Evolutionary conservation across 2,113 vertebrate species (phyloP), one percentile per base, ranked within the genome.

Genomic region (Dryoscopus gambensis): DNA sequence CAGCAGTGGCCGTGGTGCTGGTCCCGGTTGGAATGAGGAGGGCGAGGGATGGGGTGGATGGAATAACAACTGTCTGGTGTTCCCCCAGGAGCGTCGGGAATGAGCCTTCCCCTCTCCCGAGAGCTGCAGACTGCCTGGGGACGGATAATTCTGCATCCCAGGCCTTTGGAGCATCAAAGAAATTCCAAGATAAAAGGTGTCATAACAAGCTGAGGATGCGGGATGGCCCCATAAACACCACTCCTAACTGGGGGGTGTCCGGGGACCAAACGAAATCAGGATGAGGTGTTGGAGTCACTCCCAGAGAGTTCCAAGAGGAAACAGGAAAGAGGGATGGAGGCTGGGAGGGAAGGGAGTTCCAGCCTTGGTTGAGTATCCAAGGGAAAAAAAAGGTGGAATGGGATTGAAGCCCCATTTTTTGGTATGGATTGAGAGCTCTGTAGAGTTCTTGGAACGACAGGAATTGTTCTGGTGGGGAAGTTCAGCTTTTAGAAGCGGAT

Each of bases 1-100:
- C 91, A 96, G 94, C 90, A 94, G 96, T 64, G 89, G 96, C 87
- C 44, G 52, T 64, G 93, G 81, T 92, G 90, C 86, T 94, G 89
- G 35, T 92, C 68, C 65, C 80, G 68, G 47, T 15, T 82, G 92
- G 80, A 89, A 89, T 68, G 77, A 84, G 88, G 40, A 75, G 60
- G 87, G 52, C 37, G 81, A 95, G 68, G 78, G 59, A 90, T 88
- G 84, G 5, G 6, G 78, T 75, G 84, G 86, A 62, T 95, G 92
- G 87, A 91, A 83, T 52, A 81, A 82, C 37, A 93, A 93, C 60
- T 46, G 83, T 39, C 94, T 95, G 81, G 19, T 76, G 50, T 64
- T 77, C 83, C 85, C 80, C 57, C 65, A 49, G 79, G 91, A 90
- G 68, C 40, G 0, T 25, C 40, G 60, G 69, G 69, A 84, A 64